These are phyloP conservation scores for Zalophus californianus DNA, from an alignment of 2,797 vertebrate species.

Conservation along the genomic window DNA sequence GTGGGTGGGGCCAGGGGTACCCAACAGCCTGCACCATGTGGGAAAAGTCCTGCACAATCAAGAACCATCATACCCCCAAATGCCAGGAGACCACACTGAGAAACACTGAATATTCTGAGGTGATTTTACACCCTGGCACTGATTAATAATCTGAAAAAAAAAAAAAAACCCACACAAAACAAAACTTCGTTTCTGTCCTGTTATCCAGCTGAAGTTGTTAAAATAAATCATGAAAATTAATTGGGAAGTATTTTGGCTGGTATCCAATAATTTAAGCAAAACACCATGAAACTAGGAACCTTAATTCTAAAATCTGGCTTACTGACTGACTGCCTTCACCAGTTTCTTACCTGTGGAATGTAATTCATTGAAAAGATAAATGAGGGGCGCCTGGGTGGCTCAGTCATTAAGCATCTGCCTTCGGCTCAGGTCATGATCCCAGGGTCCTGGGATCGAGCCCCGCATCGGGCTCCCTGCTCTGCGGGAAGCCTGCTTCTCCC, in stretches of 20 bases:
- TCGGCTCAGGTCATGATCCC: background rate
- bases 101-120: background rate
- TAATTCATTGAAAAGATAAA: constrained; percentile 61
- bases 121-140: background rate
- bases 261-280: constrained; percentile 68
- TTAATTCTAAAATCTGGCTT: constrained; percentile 50
- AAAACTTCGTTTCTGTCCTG: background rate
- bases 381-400: background rate
- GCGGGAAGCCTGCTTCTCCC: no score
- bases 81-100: background rate
- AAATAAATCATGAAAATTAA: constrained; percentile 70
- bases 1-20: background rate
- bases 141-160: constrained; percentile 45
- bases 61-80: background rate
- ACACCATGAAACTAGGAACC: constrained; percentile 36
- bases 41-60: background rate
- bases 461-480: background rate
- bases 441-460: background rate
- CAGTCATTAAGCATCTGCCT: no score
- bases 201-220: constrained; percentile 43
- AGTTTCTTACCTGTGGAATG: constrained; percentile 46
- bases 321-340: background rate
- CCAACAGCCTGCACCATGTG: background rate
- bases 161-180: background rate
- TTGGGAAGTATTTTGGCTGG: constrained; percentile 62